Percentiles rank a stretch among this genome's conserved stretches.
Conservation (phyloP, 2,797 vertebrate species). For the Myioborus miniatus region DNA sequence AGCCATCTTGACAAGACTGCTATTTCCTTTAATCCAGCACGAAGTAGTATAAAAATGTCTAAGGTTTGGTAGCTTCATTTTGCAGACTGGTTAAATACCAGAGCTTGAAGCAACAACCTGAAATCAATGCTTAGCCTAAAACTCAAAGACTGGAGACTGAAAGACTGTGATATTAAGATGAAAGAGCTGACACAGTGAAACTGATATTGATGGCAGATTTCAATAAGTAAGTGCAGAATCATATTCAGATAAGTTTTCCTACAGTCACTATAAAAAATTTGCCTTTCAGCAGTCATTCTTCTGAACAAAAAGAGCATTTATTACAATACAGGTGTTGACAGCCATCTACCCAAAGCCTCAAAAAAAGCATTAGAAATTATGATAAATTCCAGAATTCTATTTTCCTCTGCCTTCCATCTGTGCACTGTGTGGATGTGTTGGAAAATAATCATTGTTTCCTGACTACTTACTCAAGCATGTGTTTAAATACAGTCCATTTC, state of each 20-base stretch:
- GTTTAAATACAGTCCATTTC: background rate
- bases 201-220: background rate
- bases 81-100: background rate
- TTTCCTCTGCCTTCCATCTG: background rate
- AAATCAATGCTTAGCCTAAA: background rate
- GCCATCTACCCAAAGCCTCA: background rate
- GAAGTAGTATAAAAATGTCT: background rate
- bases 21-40: background rate
- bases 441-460: background rate
- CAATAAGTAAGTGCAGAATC: background rate
- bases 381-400: background rate
- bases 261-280: background rate
- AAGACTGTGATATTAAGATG: background rate
- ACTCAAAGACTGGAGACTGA: background rate
- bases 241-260: background rate
- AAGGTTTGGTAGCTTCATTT: background rate
- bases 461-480: background rate
- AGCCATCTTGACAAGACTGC: background rate
- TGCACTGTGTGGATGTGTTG: background rate
- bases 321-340: background rate
- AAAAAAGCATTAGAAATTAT: background rate
- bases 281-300: background rate
- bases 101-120: background rate
- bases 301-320: background rate
- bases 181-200: background rate